These are phyloP conservation scores for Ammodytes marinus DNA, from an alignment of 2,113 vertebrate genomes.

Conservation along the genomic window DNA sequence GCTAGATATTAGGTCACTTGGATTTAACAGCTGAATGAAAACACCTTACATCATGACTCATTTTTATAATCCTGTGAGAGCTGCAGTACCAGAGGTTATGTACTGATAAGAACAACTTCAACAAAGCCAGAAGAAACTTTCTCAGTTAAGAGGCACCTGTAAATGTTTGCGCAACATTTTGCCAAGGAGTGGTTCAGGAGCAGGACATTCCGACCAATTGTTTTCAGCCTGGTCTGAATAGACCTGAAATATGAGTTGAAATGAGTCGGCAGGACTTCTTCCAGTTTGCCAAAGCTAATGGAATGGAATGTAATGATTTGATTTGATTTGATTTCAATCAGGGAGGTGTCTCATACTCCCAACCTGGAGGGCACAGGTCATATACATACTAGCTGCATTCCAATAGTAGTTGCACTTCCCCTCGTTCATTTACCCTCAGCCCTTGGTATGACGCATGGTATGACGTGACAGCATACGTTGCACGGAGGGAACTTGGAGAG, in stretches of 20 bases:
- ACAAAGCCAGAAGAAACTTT: background rate
- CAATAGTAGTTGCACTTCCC: too few species aligned
- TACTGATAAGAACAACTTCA: constrained; percentile 9
- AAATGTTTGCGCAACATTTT: constrained; percentile 44
- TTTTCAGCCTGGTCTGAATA: background rate
- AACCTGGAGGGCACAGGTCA: background rate
- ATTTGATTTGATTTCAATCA: background rate
- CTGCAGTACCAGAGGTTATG: background rate
- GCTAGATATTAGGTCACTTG: background rate
- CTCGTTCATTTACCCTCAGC: too few species aligned
- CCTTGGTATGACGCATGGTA: too few species aligned
- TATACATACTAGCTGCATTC: too few species aligned
- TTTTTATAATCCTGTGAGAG: constrained; percentile 11
- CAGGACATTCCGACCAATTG: constrained; percentile 28
- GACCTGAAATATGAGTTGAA: constrained; percentile 21
- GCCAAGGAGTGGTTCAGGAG: constrained; percentile 45
- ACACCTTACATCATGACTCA: background rate
- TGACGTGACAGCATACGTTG: too few species aligned
- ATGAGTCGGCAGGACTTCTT: background rate
- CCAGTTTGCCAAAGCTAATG: background rate
- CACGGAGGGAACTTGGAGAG: too few species aligned
- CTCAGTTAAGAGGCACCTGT: background rate
- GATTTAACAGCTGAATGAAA: background rate
- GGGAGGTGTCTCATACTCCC: rapidly evolving
- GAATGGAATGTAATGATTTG: background rate